Evolutionary conservation across 2,797 vertebrate species (phyloP).

Genomic region (Ctenochaetus hawaiiensis): DNA sequence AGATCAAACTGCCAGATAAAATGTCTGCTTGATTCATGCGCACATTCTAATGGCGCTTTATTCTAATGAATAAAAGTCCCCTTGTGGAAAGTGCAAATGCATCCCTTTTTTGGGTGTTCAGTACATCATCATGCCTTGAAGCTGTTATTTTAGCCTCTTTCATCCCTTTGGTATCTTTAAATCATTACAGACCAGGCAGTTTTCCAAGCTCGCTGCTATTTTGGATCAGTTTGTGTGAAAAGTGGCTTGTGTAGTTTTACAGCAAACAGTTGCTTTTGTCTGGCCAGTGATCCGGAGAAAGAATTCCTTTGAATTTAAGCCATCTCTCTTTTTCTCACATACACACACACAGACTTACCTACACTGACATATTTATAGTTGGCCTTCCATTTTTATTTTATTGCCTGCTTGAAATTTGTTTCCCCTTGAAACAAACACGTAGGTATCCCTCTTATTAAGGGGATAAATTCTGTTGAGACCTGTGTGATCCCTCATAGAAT

Average conservation of each 20-base stretch:
- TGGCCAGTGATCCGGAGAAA: neutral
- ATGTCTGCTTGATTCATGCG: neutral
- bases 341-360: no score
- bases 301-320: slow-evolving; percentile 17
- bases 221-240: slow-evolving; percentile 7
- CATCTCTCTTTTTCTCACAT: slow-evolving; percentile 3
- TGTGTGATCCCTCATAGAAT: no score
- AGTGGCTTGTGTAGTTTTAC: slow-evolving; percentile 26
- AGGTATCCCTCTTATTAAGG: neutral
- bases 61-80: slow-evolving; percentile 5
- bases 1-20: neutral
- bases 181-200: slow-evolving; percentile 34
- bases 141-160: slow-evolving; percentile 19
- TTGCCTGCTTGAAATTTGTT: neutral
- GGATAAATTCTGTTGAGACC: no score
- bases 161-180: slow-evolving; percentile 36
- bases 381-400: no score
- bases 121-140: slow-evolving; percentile 3
- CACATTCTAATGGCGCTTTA: neutral
- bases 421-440: neutral
- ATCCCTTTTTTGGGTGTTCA: neutral
- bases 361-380: no score
- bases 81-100: neutral
- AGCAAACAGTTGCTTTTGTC: slow-evolving; percentile 26
- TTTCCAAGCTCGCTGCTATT: slow-evolving; percentile 35